Conservation (phyloP, 1,140 invertebrate species). For the Lutraria rhynchaena region DNA sequence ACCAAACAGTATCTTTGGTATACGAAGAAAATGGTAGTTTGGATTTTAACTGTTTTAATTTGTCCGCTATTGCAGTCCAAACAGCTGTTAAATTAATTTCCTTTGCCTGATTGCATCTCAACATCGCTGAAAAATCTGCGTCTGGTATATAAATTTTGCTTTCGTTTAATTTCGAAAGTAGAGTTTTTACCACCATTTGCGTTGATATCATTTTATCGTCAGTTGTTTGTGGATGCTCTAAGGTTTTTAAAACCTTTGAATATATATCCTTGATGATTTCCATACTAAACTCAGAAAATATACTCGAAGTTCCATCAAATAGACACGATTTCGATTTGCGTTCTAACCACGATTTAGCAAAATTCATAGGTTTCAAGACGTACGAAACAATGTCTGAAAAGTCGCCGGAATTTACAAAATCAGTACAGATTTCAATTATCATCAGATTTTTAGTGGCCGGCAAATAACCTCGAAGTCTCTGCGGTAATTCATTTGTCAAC, state of each 20-base stretch:
- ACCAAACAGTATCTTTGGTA: too few species aligned
- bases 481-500: neutral
- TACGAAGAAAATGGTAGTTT: too few species aligned
- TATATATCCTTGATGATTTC: neutral
- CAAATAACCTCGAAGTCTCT: neutral
- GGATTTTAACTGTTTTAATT: too few species aligned
- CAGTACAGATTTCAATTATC: conserved; percentile 9
- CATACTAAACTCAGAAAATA: neutral
- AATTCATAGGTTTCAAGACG: neutral
- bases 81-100: too few species aligned
- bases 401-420: neutral
- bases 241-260: neutral
- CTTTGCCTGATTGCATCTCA: too few species aligned
- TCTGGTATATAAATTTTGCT: too few species aligned
- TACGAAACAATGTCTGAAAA: neutral
- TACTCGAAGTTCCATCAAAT: neutral
- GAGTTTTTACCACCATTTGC: neutral
- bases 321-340: neutral
- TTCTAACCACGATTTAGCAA: neutral
- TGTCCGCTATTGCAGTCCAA: too few species aligned
- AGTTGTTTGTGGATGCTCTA: neutral
- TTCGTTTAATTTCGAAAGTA: neutral
- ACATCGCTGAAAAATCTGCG: too few species aligned
- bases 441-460: neutral
- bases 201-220: neutral